Percentiles rank a stretch among this genome's conserved stretches.
These are phyloP conservation scores for Scolopax bukidnonensis DNA, from an alignment of 2,797 vertebrate genomes.

Conservation along the genomic window DNA sequence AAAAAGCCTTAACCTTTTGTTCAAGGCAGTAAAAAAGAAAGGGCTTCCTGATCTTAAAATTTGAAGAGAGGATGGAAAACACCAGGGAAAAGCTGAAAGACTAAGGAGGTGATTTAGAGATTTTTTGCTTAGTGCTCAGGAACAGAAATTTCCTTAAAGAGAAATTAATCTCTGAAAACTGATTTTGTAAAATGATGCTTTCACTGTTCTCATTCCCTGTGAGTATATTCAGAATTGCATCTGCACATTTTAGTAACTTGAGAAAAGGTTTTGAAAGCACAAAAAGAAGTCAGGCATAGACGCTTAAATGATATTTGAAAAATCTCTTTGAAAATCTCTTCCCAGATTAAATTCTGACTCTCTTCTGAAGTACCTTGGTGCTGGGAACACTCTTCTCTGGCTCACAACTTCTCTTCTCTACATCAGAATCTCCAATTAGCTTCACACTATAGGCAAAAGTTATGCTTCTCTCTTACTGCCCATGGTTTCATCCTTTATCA, in stretches of 20 bases:
- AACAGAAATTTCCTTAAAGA: neutral
- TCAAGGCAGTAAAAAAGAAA: neutral
- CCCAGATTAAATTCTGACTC: neutral
- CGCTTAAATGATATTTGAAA: neutral
- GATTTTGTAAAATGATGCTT: neutral
- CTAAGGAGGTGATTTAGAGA: neutral
- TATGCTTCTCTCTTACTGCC: neutral
- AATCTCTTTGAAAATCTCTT: neutral
- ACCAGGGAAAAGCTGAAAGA: neutral
- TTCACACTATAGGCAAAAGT: neutral
- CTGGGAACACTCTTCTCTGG: neutral
- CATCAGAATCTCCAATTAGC: neutral
- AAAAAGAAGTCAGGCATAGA: neutral
- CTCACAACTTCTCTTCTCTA: neutral
- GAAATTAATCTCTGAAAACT: neutral
- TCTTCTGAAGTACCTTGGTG: neutral
- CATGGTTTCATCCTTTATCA: neutral
- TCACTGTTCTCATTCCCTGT: neutral
- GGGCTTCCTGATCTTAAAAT: neutral
- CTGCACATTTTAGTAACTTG: neutral
- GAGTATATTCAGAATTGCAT: neutral
- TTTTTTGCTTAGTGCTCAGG: neutral
- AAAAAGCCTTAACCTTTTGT: neutral
- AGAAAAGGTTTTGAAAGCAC: neutral
- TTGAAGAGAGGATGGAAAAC: neutral